Conservation (phyloP, 2,113 vertebrate genomes). For the Falcunculus frontatus region DNA sequence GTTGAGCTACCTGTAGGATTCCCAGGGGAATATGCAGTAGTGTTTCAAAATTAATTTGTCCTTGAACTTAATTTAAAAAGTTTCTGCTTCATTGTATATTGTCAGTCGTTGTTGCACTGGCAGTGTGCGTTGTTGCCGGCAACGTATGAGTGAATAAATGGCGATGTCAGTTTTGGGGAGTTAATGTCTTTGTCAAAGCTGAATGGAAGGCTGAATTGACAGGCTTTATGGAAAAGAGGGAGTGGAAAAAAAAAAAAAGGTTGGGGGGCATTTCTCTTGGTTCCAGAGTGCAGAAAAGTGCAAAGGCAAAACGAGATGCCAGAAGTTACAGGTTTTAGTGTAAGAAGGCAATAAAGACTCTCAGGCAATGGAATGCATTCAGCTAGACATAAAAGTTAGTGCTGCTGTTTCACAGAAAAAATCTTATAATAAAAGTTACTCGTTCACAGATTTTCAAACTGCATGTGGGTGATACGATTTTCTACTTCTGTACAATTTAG, state of each 20-base stretch:
- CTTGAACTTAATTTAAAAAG: background rate
- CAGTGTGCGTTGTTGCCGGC: background rate
- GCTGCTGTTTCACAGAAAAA: background rate
- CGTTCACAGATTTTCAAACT: background rate
- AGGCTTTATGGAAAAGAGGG: background rate
- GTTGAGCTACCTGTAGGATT: background rate
- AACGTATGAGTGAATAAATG: background rate
- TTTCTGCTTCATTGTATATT: background rate
- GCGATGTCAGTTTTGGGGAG: background rate
- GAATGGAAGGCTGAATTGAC: background rate
- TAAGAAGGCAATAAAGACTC: background rate
- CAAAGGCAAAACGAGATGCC: background rate
- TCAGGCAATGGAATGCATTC: background rate
- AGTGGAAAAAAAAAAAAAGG: fast-evolving
- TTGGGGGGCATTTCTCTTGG: background rate
- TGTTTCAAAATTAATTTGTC: background rate
- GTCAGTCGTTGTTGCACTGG: background rate
- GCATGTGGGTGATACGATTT: fast-evolving
- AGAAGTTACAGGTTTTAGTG: background rate
- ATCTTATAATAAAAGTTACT: background rate
- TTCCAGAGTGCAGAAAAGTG: background rate
- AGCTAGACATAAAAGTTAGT: background rate
- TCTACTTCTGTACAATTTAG: background rate
- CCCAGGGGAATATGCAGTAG: background rate
- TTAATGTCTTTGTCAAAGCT: background rate